Conservation (phyloP, 2,113 vertebrate genomes). For the Clarias macrocephalus region DNA sequence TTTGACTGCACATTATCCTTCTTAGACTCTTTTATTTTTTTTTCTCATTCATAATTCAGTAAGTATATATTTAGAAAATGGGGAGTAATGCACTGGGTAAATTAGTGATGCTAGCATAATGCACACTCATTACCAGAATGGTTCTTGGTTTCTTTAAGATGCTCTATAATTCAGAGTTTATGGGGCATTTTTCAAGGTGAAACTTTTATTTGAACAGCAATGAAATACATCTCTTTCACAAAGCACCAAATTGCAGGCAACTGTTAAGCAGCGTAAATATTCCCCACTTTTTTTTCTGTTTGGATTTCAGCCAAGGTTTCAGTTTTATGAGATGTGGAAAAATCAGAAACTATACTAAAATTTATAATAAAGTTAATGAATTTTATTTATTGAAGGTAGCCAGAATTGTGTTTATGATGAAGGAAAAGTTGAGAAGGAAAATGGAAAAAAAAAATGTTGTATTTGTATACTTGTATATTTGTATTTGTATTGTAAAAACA, state of each 20-base stretch:
- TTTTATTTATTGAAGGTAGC: neutral
- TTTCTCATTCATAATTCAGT: conserved; percentile 27
- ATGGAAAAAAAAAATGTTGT: no score
- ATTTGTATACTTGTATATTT: no score
- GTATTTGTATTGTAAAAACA: neutral
- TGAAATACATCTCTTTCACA: conserved; percentile 19
- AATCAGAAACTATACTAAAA: neutral
- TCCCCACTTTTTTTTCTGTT: neutral
- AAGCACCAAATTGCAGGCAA: neutral
- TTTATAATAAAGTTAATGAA: no score
- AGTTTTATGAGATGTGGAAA: neutral
- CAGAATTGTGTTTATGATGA: neutral
- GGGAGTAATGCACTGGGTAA: conserved; percentile 9
- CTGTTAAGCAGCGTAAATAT: conserved; percentile 2
- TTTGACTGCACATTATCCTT: neutral
- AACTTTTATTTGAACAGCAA: conserved; percentile 1
- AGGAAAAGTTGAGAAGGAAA: neutral
- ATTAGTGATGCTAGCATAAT: conserved; percentile 23
- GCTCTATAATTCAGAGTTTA: conserved; percentile 18
- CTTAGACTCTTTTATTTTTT: neutral
- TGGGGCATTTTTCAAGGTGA: conserved; percentile 1
- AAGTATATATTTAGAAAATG: conserved; percentile 18
- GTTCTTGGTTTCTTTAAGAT: neutral
- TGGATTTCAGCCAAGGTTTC: neutral
- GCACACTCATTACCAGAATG: neutral